Evolutionary conservation across 2,113 vertebrate genomes (phyloP), one percentile per base, ranked within the genome.

Genomic region (Crotalus helleri): DNA sequence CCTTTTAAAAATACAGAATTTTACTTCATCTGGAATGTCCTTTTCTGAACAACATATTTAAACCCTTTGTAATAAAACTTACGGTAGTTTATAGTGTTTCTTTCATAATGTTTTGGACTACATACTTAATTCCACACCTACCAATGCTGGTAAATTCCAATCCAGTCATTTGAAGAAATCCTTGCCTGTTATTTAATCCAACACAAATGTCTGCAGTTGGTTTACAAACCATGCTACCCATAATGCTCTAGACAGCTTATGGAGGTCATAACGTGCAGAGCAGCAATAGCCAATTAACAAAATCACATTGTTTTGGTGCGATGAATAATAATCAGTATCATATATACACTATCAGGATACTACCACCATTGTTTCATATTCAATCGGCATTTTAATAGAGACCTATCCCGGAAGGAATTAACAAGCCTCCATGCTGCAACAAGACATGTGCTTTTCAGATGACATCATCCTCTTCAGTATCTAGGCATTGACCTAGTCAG

Each of bases 191-290:
- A 74, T 97, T 95, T 1, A 17, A 13, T 59, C 19, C 6, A 3
- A 69, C 96, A 90, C 91, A 94, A 91, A 64, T 94, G 92, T 96
- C 95, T 97, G 97, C 97, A 96, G 97, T 94, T 93, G 85, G 95
- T 97, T 96, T 97, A 96, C 96, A 95, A 95, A 59, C 95, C 94
- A 96, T 95, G 95, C 91, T 98, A 96, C 95, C 96, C 95, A 95
- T 88, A 97, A 93, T 91, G 95, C 97, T 92, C 91, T 53, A 55
- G 74, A 94, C 39, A 91, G 44, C 61, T 44, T 26, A 90, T 93
- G 96, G 94, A 95, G 95, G 93, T 93, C 87, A 91, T 57, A 57
- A 92, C 88, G 44, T 58, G 88, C 81, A 39, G 33, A 89, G 89
- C 58, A 59, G 55, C 88, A 90, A 92, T 87, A 51, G 85, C 85